Conservation (phyloP, 2,888 invertebrate genomes). For the Xylophagus ater region DNA sequence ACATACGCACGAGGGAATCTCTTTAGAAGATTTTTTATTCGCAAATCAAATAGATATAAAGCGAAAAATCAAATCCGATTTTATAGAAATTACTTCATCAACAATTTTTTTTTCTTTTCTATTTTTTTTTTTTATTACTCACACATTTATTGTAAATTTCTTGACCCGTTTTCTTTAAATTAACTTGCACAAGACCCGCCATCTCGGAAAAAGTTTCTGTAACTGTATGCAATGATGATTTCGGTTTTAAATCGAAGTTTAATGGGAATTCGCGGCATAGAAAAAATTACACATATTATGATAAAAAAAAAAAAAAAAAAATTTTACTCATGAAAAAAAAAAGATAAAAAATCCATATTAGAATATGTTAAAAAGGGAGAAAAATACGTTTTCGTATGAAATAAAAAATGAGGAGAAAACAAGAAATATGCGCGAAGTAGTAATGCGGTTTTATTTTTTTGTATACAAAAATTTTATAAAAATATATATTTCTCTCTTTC, state of each 20-base stretch:
- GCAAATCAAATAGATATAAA: too few species aligned
- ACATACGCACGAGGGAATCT: too few species aligned
- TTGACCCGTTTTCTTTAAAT: slow-evolving; percentile 37
- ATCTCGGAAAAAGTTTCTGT: slow-evolving; percentile 34
- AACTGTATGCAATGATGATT: not conserved
- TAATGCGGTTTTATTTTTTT: too few species aligned
- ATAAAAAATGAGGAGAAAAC: slow-evolving; percentile 36
- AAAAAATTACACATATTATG: too few species aligned
- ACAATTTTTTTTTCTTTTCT: too few species aligned
- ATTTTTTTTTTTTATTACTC: too few species aligned
- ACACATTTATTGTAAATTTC: slow-evolving; percentile 34
- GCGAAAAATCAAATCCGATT: not conserved
- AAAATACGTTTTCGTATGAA: slow-evolving; percentile 15
- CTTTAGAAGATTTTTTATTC: too few species aligned
- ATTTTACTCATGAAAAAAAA: slow-evolving; percentile 4
- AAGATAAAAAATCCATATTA: slow-evolving; percentile 5
- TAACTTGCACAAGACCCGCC: slow-evolving; percentile 51
- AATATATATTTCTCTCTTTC: too few species aligned
- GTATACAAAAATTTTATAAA: too few species aligned
- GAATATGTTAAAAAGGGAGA: slow-evolving; percentile 12
- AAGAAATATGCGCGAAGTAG: too few species aligned
- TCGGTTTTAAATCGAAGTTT: not conserved
- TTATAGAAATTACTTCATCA: too few species aligned
- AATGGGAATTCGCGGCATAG: not conserved
- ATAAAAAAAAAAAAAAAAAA: not conserved